These are phyloP conservation scores for Bombus breviceps DNA, from an alignment of 1,140 invertebrate genomes.

Conservation along the genomic window DNA sequence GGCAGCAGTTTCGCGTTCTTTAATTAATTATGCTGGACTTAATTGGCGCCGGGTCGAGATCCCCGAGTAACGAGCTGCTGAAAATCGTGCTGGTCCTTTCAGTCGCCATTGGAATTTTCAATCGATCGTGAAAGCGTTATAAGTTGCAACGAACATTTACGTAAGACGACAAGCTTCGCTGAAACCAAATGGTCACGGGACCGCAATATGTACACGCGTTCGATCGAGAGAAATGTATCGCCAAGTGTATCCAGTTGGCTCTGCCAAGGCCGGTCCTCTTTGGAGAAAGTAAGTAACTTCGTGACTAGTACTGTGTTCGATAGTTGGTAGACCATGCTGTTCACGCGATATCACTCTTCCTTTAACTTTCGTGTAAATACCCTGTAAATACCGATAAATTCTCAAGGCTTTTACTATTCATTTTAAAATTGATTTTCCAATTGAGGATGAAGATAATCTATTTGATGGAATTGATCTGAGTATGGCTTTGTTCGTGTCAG, in stretches of 20 bases:
- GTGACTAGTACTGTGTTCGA: background rate
- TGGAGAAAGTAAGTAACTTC: slow-evolving; percentile 63
- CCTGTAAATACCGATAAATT: background rate
- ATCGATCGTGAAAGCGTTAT: slow-evolving; percentile 41
- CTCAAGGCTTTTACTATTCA: background rate
- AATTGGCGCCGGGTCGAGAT: background rate
- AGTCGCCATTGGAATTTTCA: background rate
- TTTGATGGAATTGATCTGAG: background rate
- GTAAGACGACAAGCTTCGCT: slow-evolving; percentile 37
- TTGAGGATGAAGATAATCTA: no score
- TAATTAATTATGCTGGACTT: slow-evolving; percentile 12
- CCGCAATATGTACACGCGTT: slow-evolving; percentile 9
- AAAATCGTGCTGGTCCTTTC: background rate
- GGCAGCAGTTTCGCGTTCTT: background rate
- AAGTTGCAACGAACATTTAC: slow-evolving; percentile 36
- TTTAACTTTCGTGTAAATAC: background rate
- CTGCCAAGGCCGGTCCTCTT: slow-evolving; percentile 56
- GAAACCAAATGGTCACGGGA: slow-evolving; percentile 22
- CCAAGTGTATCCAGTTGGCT: slow-evolving; percentile 53
- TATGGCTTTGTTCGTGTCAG: no score
- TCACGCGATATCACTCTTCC: no score
- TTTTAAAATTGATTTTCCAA: no score
- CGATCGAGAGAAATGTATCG: slow-evolving; percentile 61
- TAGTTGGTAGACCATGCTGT: background rate
- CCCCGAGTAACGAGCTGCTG: background rate